These are phyloP conservation scores for Heliothis subflexa DNA, from an alignment of 1,140 invertebrate genomes.

Conservation along the genomic window DNA sequence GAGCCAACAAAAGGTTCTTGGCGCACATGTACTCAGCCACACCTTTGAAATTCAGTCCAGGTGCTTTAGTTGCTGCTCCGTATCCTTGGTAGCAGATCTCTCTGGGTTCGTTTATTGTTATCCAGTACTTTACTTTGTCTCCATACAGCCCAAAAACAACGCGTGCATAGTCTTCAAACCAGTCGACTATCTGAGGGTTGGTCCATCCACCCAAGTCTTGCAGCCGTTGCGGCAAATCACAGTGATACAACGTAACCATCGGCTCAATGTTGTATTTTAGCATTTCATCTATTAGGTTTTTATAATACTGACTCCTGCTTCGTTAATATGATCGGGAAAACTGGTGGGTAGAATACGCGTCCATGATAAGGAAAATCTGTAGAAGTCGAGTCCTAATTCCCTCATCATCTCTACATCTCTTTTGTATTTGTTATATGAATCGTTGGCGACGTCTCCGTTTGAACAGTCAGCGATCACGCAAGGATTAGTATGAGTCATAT, in stretches of 20 bases:
- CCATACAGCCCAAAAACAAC: slow-evolving; percentile 87
- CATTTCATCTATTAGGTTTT: slow-evolving; percentile 87
- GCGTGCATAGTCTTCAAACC: slow-evolving; percentile 88
- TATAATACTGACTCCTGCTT: slow-evolving; percentile 88
- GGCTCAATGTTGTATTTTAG: slow-evolving; percentile 85
- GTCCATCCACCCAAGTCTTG: slow-evolving; percentile 89
- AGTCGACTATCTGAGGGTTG: slow-evolving; percentile 88
- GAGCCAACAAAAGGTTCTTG: slow-evolving; percentile 69
- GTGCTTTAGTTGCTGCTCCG: slow-evolving; percentile 81
- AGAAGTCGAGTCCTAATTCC: slow-evolving; percentile 86
- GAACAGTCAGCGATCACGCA: slow-evolving; percentile 84
- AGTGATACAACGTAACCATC: slow-evolving; percentile 89
- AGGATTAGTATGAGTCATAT: slow-evolving; percentile 79
- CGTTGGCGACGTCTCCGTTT: slow-evolving; percentile 83
- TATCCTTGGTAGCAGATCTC: slow-evolving; percentile 88
- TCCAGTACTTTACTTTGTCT: slow-evolving; percentile 89
- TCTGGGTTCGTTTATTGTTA: slow-evolving; percentile 90
- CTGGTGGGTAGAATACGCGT: slow-evolving; percentile 88
- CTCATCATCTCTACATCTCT: slow-evolving; percentile 86
- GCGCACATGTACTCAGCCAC: slow-evolving; percentile 84
- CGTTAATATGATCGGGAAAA: slow-evolving; percentile 86
- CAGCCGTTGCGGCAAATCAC: slow-evolving; percentile 88
- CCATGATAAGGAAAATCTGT: slow-evolving; percentile 90
- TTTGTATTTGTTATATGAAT: slow-evolving; percentile 79
- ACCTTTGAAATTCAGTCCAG: slow-evolving; percentile 81